Base-by-base conservation (phyloP, 2,797 vertebrate species). In the Emydoidea blandingii region DNA sequence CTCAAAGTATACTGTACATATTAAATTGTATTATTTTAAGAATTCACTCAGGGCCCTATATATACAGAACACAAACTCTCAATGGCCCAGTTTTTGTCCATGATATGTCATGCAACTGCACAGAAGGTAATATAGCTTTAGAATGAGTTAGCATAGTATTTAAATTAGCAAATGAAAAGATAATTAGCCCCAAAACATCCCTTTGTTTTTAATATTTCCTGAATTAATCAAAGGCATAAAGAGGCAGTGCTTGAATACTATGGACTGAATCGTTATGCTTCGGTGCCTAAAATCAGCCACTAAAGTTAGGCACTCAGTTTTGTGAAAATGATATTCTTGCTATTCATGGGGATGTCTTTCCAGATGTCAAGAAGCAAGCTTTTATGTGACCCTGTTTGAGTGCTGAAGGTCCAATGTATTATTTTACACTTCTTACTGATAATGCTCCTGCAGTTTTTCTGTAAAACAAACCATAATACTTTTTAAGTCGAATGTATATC, bases 401-500 rank as follows among this genome's bases (percentile, higher is more conserved):
- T 90, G 92, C 37, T 89, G 84, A 85, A 85, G 37, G 15, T 88
- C 62, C 79, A 50, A 10, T 65, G 11, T 88, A 41, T 52, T 92
- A 79, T 79, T 94, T 93, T 89, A 68, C 34, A 34, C 5, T 47
- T 72, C 0, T 2, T 68, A 78, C 34, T 50, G 7, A 23, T 53
- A 79, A 12, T 6, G 52, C 25, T 91, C 4, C 8, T 12, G 23
- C 72, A 25, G 12, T 74, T 68, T 65, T 34, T 85, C 49, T 0
- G 0, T 44, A 62, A 96, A 95, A 79, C 34, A 93, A 83, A 91
- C 4, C 21, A 81, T 74, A 91, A 19, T 1, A 54, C 15, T 88
- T 86, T 93, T 94, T 52, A 83, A 81, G 15, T 86, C 79, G 76
- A 86, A 90, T 68, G 12, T 79, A 88, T 92, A 87, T 83, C 72